These are phyloP conservation scores for Conchocele bisecta DNA, from an alignment of 2,888 invertebrate genomes.

Conservation along the genomic window DNA sequence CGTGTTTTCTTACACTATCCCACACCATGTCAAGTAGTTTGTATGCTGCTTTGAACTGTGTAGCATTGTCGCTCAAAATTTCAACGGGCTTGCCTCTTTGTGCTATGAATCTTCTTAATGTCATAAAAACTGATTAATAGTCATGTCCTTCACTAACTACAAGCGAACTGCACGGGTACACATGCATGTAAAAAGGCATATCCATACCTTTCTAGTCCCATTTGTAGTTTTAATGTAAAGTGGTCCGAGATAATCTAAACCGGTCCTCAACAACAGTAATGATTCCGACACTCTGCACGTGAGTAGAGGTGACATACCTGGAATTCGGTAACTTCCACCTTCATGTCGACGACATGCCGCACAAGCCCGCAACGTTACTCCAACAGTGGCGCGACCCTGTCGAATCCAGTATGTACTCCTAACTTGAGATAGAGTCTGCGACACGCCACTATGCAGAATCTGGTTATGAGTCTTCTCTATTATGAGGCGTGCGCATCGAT, in stretches of 20 bases:
- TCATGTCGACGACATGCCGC: conserved; percentile 17
- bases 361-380: conserved; percentile 14
- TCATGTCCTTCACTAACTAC: conserved; percentile 6
- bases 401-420: conserved; percentile 29
- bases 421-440: conserved; percentile 29
- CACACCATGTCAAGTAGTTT: neutral
- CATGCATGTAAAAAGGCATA: conserved; percentile 11
- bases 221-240: neutral
- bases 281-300: conserved; percentile 1
- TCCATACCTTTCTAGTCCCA: neutral
- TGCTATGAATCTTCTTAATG: conserved; percentile 10
- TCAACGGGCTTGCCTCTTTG: neutral
- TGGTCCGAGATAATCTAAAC: conserved; percentile 14
- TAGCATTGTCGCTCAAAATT: neutral
- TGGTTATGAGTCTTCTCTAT: conserved; percentile 40
- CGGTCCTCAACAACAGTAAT: conserved; percentile 3
- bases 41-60: neutral
- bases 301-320: conserved; percentile 21
- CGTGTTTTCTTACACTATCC: neutral
- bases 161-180: conserved; percentile 4
- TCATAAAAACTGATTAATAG: neutral
- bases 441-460: conserved; percentile 29
- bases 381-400: conserved; percentile 26
- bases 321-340: conserved; percentile 4
- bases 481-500: conserved; percentile 25